phyloP scores from a whole-genome alignment of 2,888 invertebrate genomes.

The Drosophila conformis region DNA sequence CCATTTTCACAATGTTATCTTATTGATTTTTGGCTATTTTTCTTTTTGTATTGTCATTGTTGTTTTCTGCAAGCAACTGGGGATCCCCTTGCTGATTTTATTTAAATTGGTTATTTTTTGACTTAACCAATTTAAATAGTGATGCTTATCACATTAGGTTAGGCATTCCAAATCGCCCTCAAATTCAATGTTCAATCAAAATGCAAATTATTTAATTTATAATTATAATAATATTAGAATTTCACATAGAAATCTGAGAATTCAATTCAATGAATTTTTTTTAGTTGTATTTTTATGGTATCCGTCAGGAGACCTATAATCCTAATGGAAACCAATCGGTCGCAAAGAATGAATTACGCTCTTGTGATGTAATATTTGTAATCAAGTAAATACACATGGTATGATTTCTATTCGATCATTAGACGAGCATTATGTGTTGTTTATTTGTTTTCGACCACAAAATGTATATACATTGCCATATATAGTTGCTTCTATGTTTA shows the following conservation, averaged over 20 bases:
- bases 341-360: not conserved
- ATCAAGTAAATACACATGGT: not conserved
- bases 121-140: not conserved
- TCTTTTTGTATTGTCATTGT: constrained; percentile 15
- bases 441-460: not conserved
- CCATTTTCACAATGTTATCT: constrained; percentile 32
- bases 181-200: not conserved
- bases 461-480: not conserved
- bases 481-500: not conserved
- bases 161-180: not conserved
- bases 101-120: not conserved
- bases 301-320: not conserved
- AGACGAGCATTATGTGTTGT: not conserved
- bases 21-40: constrained; percentile 8
- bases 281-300: not conserved
- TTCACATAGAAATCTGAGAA: not conserved
- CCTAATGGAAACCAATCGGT: not conserved
- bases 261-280: not conserved
- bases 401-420: not conserved
- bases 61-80: constrained; percentile 37
- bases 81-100: constrained; percentile 10
- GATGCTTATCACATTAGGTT: not conserved
- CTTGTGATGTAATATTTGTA: not conserved
- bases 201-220: not conserved
- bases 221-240: not conserved